These are phyloP conservation scores for Oxyteleia sp. DNA, from an alignment of 2,888 invertebrate species.

Conservation along the genomic window DNA sequence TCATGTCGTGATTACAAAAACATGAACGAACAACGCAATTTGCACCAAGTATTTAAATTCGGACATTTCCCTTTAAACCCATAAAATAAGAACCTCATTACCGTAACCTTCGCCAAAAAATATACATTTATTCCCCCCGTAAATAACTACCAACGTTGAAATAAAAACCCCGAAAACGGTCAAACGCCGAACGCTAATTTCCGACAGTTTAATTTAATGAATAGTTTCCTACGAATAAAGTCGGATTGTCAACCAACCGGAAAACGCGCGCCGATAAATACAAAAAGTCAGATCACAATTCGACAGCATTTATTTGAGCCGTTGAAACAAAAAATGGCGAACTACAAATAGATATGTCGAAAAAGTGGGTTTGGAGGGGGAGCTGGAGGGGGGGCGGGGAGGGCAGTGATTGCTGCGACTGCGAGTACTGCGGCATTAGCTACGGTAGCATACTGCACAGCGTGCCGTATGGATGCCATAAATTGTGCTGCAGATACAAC, in stretches of 20 bases:
- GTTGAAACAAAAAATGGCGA: constrained; percentile 26
- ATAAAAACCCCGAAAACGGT: no score
- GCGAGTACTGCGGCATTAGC: constrained; percentile 66
- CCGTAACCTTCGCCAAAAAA: no score
- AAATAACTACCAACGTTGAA: no score
- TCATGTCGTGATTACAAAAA: no score
- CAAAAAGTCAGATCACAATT: constrained; percentile 47
- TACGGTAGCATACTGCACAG: constrained; percentile 59
- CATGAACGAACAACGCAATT: no score
- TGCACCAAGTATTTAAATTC: no score
- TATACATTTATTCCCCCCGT: no score
- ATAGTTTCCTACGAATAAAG: constrained; percentile 23
- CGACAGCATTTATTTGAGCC: constrained; percentile 46
- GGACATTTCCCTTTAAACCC: no score
- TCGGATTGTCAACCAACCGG: constrained; percentile 27
- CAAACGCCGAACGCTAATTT: constrained; percentile 33
- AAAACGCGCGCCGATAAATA: constrained; percentile 30
- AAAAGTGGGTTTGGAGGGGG: constrained; percentile 23
- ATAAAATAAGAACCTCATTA: no score
- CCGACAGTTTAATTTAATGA: constrained; percentile 44
- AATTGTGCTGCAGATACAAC: constrained; percentile 73
- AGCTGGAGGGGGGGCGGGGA: no score
- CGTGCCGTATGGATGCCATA: constrained; percentile 70
- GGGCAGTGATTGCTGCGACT: constrained; percentile 62
- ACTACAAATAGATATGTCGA: constrained; percentile 51